phyloP scores from a whole-genome alignment of 35 echinoderm and acorn worm genomes.

The Chiridota heheva region DNA sequence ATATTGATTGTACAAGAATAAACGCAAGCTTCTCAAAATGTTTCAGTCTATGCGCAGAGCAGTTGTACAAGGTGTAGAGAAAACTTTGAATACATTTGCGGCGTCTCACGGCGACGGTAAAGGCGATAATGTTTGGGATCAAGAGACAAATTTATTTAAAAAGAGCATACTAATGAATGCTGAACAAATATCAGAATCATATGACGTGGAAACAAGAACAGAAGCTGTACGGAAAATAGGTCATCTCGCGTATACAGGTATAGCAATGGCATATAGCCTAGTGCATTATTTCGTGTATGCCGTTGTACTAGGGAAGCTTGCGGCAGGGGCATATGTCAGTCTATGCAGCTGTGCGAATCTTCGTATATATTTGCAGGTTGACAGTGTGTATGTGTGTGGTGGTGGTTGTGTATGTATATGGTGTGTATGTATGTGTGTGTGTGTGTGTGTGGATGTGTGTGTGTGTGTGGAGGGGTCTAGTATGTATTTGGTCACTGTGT shows the following conservation, averaged over 20 bases:
- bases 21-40: constrained; percentile 35
- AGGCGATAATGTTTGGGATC: constrained; percentile 71
- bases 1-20: neutral
- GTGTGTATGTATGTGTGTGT: neutral
- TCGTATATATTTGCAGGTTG: too few relatives aligned
- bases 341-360: too few relatives aligned
- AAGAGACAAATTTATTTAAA: constrained; percentile 82
- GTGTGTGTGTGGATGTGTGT: too few relatives aligned
- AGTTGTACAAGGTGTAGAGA: constrained; percentile 84
- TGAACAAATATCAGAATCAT: constrained; percentile 45
- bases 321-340: too few relatives aligned
- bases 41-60: constrained; percentile 79
- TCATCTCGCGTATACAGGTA: constrained; percentile 82
- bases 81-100: constrained; percentile 81
- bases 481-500: too few relatives aligned
- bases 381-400: too few relatives aligned
- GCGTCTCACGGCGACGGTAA: constrained; percentile 63
- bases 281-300: too few relatives aligned
- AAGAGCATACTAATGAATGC: constrained; percentile 74
- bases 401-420: neutral
- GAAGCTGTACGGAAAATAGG: constrained; percentile 89
- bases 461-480: too few relatives aligned
- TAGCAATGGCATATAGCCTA: neutral
- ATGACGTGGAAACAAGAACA: constrained; percentile 62
- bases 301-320: too few relatives aligned